Evolutionary conservation across 2,797 vertebrate species (phyloP), one percentile per base, ranked within the genome.

Genomic region (Leontopithecus rosalia): DNA sequence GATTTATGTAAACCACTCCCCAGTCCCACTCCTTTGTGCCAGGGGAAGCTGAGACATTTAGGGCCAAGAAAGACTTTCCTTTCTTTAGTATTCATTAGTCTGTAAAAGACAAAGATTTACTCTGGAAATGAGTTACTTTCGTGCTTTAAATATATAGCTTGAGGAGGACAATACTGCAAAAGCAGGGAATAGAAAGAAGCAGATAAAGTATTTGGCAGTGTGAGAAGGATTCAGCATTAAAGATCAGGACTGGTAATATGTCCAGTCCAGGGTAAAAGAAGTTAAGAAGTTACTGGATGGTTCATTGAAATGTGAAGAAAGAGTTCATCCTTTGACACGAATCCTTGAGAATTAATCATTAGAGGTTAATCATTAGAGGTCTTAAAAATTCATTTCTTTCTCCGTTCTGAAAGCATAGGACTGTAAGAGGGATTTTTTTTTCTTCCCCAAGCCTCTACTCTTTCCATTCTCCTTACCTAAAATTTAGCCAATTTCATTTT

Each of bases 401-500:
- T 90, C 70, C 80, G 4, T 81, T 82, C 39, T 76, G 58, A 90
- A 41, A 73, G 36, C 48, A 94, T 4, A 80, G 15, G 17, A 12
- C 11, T 75, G 1, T 33, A 80, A 82, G 10, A 81, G 14, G 3
- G 6, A 77, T 93, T 39, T 46, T 46, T 10, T 84, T 84, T 87
- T 7, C 41, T 92, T 81, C 82, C 41, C 89, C 4, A 36, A 81
- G 14, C 13, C 41, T 77, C 7, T 0, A 50, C 3, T 4, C 36
- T 96, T 87, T 87, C 46, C 91, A 19, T 81, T 96, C 26, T 75
- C 79, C 95, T 52, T 84, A 17, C 0, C 36, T 76, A 15, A 5
- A 94, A 43, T 61, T 88, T 84, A 83, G 43, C 30, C 17, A 70
- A 88, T 72, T 92, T 7, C 24, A 61, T 57, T 95, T 97, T 73